Evolutionary conservation across 1,140 invertebrate genomes (phyloP).

Genomic region (Drosophila ogumai): DNA sequence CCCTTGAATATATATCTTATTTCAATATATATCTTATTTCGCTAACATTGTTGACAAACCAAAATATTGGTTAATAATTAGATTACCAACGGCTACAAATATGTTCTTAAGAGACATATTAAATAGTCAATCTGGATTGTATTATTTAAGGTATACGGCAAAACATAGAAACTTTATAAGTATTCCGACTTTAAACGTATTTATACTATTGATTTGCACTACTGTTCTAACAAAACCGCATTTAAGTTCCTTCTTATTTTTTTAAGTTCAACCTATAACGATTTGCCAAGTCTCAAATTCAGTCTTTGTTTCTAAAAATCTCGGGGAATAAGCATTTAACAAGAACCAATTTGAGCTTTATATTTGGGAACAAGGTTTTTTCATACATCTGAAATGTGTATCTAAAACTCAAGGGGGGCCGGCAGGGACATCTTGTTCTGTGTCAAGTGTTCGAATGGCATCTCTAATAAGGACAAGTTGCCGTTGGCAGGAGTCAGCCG

Average conservation of each 20-base stretch:
- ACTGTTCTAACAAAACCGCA: background rate
- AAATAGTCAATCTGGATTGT: background rate
- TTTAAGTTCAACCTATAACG: background rate
- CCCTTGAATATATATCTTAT: background rate
- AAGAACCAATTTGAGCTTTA: background rate
- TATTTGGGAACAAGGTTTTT: background rate
- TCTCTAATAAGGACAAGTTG: conserved; percentile 44
- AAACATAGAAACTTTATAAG: background rate
- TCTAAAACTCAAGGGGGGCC: too few species aligned
- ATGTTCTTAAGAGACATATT: background rate
- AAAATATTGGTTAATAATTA: background rate
- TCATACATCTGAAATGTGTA: background rate
- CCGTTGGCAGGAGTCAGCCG: conserved; percentile 36
- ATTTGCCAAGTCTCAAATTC: background rate
- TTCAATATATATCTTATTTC: background rate
- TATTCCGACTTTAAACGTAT: background rate
- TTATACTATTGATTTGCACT: background rate
- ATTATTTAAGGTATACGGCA: background rate
- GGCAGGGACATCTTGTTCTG: background rate
- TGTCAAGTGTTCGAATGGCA: conserved; percentile 9
- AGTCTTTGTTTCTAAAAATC: background rate
- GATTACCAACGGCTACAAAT: background rate
- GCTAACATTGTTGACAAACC: background rate
- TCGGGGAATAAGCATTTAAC: too few species aligned
- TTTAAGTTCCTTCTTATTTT: background rate